Percentiles rank a stretch among this genome's conserved stretches.
Evolutionary conservation across 2,113 vertebrate species (phyloP).

Genomic region (Ivindomyrus marchei): DNA sequence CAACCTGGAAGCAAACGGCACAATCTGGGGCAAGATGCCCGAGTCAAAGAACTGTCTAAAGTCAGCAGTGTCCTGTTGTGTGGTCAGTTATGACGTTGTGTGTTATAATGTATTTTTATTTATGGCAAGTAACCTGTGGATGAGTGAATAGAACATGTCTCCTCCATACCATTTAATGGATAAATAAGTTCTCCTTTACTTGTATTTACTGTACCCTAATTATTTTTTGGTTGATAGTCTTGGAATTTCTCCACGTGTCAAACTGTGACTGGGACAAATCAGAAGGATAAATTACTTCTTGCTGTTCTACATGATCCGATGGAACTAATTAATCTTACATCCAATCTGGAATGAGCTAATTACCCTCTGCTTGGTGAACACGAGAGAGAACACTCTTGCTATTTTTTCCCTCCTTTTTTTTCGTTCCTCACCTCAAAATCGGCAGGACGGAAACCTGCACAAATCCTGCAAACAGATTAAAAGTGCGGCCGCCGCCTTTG

Average conservation of each 20-base stretch:
- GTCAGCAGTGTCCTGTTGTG: not conserved
- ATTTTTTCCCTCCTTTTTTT: constrained; percentile 14
- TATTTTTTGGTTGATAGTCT: constrained; percentile 1
- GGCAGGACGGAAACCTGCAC: constrained; percentile 4
- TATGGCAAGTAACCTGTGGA: not conserved
- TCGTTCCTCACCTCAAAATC: constrained; percentile 16
- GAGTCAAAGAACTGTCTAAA: not conserved
- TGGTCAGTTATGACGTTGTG: not conserved
- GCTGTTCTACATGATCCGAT: constrained; percentile 34
- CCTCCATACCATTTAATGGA: not conserved
- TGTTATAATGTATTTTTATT: not conserved
- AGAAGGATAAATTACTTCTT: constrained; percentile 28
- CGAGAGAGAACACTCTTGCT: constrained; percentile 18
- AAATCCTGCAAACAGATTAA: constrained; percentile 13
- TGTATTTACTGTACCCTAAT: constrained; percentile 9
- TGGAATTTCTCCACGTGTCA: not conserved
- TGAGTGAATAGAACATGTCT: not conserved
- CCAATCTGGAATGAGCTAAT: constrained; percentile 37
- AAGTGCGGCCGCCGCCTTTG: constrained; percentile 21
- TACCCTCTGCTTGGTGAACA: constrained; percentile 33
- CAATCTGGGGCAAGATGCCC: not conserved
- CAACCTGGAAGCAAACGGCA: not conserved
- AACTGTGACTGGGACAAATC: constrained; percentile 18
- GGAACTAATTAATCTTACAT: constrained; percentile 36
- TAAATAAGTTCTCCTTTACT: not conserved